These are phyloP conservation scores for Lithobates pipiens DNA, from an alignment of 2,797 vertebrate species.

Conservation along the genomic window DNA sequence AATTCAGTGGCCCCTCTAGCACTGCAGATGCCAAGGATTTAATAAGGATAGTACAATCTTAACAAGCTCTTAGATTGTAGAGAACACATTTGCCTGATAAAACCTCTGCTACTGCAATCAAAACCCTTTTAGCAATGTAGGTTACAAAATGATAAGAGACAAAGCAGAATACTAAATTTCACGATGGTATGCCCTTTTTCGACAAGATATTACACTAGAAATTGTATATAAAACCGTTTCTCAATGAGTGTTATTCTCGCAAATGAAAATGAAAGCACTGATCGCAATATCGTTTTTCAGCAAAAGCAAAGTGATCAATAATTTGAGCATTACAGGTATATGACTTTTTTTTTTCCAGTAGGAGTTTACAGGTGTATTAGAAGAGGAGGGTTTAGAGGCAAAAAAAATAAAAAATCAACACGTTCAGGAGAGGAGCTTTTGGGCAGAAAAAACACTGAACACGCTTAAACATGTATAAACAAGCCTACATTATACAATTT, in stretches of 20 bases:
- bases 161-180: slow-evolving; percentile 43
- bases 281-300: slow-evolving; percentile 27
- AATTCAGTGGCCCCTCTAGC: slow-evolving; percentile 53
- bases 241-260: slow-evolving; percentile 27
- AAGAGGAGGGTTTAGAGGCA: no score
- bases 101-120: slow-evolving; percentile 47
- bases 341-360: no score
- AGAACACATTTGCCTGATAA: slow-evolving; percentile 56
- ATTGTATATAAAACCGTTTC: slow-evolving; percentile 39
- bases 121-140: slow-evolving; percentile 53
- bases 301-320: slow-evolving; percentile 1
- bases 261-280: slow-evolving; percentile 43
- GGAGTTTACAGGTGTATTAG: no score
- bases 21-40: slow-evolving; percentile 53
- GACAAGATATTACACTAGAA: slow-evolving; percentile 39
- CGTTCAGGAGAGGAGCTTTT: no score
- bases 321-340: neutral
- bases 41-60: slow-evolving; percentile 53
- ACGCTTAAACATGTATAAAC: no score
- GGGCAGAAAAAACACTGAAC: no score
- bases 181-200: slow-evolving; percentile 38
- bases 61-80: slow-evolving; percentile 52
- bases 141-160: slow-evolving; percentile 56
- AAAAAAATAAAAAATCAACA: no score
- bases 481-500: no score